Conservation (phyloP, 2,888 invertebrate species). For the Copidosoma aretas region DNA sequence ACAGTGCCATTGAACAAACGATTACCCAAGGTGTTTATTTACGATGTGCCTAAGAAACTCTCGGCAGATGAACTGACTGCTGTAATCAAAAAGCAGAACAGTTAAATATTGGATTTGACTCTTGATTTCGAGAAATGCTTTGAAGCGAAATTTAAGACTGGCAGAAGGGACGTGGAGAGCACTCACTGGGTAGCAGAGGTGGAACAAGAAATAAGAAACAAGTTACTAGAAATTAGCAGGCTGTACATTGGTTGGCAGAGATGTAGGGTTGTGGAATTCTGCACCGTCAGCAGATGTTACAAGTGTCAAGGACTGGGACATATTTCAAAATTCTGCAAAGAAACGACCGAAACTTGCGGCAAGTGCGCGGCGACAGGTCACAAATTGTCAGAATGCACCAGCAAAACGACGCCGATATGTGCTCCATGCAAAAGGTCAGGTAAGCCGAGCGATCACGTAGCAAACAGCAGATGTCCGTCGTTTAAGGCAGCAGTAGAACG, state of each 20-base stretch:
- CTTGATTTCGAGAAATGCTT: neutral
- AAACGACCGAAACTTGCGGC: neutral
- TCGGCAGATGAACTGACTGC: neutral
- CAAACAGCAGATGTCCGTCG: constrained; percentile 15
- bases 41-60: neutral
- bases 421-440: constrained; percentile 7
- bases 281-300: neutral
- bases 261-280: constrained; percentile 18
- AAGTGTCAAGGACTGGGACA: constrained; percentile 3
- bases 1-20: neutral
- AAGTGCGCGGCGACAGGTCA: neutral
- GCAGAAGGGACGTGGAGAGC: constrained; percentile 6
- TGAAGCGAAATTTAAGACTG: constrained; percentile 3
- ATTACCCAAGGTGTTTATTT: neutral
- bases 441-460: neutral
- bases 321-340: neutral
- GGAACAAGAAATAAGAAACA: neutral
- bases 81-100: neutral
- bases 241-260: constrained; percentile 30
- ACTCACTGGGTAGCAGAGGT: constrained; percentile 5
- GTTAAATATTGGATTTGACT: neutral
- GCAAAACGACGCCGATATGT: neutral
- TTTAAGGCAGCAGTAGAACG: neutral
- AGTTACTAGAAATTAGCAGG: neutral
- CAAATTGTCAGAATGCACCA: neutral